phyloP scores from a whole-genome alignment of 1,140 invertebrate genomes.

The Lordiphosa clarofinis region DNA sequence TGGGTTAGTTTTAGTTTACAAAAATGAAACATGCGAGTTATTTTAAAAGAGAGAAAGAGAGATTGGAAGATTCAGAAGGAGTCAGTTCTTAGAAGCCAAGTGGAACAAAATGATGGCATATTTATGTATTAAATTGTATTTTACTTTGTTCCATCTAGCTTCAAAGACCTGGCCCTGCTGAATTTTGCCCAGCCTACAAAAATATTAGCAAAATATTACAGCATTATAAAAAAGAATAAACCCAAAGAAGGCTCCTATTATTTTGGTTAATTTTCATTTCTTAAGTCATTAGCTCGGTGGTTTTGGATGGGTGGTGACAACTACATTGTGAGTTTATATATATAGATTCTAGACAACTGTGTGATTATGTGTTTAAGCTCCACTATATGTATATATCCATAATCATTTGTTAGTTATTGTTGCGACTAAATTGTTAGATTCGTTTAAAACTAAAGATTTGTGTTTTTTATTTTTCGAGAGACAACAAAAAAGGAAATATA shows the following conservation, averaged over 20 bases:
- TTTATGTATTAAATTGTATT: too few species aligned
- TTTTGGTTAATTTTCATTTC: too few species aligned
- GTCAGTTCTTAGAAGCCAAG: slow-evolving; percentile 5
- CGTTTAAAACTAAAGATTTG: slow-evolving; percentile 55
- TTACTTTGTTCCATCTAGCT: slow-evolving; percentile 1
- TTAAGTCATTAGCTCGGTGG: neutral
- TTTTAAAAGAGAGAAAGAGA: neutral
- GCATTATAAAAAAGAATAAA: too few species aligned
- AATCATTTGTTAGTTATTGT: slow-evolving; percentile 26
- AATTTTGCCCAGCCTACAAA: too few species aligned
- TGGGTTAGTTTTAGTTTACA: slow-evolving; percentile 45
- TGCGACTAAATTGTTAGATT: slow-evolving; percentile 23
- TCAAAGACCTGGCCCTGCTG: neutral
- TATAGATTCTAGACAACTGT: slow-evolving; percentile 5
- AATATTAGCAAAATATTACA: too few species aligned
- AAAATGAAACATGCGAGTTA: slow-evolving; percentile 61
- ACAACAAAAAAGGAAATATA: slow-evolving; percentile 68
- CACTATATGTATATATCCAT: slow-evolving; percentile 16
- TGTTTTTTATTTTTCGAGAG: slow-evolving; percentile 19
- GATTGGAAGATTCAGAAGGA: too few species aligned
- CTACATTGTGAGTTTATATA: slow-evolving; percentile 39
- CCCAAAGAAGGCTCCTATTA: too few species aligned
- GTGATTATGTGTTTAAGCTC: slow-evolving; percentile 15
- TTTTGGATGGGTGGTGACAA: slow-evolving; percentile 29
- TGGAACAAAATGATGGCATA: neutral